phyloP scores from a whole-genome alignment of 2,888 invertebrate genomes.

The Rhyacophila evoluta region DNA sequence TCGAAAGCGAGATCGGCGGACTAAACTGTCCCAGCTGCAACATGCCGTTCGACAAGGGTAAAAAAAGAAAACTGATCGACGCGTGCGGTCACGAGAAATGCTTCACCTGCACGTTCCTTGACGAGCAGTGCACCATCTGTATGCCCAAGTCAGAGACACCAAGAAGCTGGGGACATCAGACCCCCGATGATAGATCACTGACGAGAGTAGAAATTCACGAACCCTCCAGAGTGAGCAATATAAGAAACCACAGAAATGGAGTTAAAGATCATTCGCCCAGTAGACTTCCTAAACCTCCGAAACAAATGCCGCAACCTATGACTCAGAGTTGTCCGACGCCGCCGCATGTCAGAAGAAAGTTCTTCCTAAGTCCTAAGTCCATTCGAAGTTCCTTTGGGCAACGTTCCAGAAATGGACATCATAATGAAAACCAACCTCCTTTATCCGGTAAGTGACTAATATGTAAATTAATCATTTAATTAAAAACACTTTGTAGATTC shows the following conservation, averaged over 20 bases:
- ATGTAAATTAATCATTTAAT: too few relatives aligned
- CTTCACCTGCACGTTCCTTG: constrained; percentile 94
- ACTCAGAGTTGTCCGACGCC: constrained; percentile 86
- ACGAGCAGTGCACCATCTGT: constrained; percentile 92
- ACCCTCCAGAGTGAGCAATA: constrained; percentile 42
- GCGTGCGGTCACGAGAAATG: constrained; percentile 96
- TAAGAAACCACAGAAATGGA: constrained; percentile 56
- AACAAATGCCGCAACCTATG: constrained; percentile 72
- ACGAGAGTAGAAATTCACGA: constrained; percentile 50
- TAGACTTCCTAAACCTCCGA: constrained; percentile 73
- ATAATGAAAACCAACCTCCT: constrained; percentile 75
- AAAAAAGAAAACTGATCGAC: constrained; percentile 94
- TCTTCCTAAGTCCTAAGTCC: constrained; percentile 86
- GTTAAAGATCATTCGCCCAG: constrained; percentile 61
- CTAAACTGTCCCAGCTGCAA: constrained; percentile 86
- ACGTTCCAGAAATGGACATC: constrained; percentile 61
- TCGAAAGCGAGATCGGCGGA: constrained; percentile 80
- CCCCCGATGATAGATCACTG: constrained; percentile 42
- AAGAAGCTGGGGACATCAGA: constrained; percentile 52
- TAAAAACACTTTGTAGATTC: too few relatives aligned
- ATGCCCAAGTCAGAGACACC: constrained; percentile 62
- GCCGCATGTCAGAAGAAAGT: constrained; percentile 79
- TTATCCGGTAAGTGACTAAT: constrained; percentile 81
- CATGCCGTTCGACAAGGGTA: constrained; percentile 96
- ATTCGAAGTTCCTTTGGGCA: constrained; percentile 82